These are phyloP conservation scores for Atherinomorus stipes DNA, from an alignment of 2,113 vertebrate genomes.

Conservation along the genomic window DNA sequence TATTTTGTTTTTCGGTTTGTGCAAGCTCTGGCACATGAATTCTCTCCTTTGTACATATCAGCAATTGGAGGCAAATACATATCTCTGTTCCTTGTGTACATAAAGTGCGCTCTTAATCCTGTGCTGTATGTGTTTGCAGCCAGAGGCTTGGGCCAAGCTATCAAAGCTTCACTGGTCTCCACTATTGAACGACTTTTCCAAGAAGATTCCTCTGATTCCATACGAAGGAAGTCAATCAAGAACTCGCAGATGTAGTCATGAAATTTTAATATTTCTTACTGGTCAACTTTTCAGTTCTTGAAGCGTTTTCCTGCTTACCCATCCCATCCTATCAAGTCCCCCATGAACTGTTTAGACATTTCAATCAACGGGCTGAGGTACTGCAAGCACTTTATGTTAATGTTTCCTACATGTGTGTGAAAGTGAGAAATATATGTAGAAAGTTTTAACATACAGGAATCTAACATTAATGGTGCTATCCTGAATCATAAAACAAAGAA, in stretches of 20 bases:
- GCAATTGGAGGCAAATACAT: not conserved
- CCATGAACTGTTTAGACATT: not conserved
- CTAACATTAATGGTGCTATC: not conserved
- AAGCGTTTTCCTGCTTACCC: not conserved
- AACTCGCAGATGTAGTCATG: conserved; percentile 71
- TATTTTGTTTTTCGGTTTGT: conserved; percentile 83
- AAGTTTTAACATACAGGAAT: not conserved
- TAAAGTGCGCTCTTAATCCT: conserved; percentile 82
- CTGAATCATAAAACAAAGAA: not conserved
- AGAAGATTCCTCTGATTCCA: conserved; percentile 77
- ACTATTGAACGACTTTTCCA: conserved; percentile 81
- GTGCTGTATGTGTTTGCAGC: conserved; percentile 84
- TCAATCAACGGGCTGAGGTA: not conserved
- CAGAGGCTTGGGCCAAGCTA: conserved; percentile 73
- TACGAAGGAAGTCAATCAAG: conserved; percentile 77
- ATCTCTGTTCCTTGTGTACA: conserved; percentile 81
- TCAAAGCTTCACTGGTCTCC: conserved; percentile 78
- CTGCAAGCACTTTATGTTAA: not conserved
- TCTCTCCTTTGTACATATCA: rapidly evolving
- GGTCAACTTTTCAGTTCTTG: not conserved
- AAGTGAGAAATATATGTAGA: not conserved
- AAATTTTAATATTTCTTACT: not conserved
- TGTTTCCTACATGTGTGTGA: not conserved
- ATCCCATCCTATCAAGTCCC: too few species aligned
- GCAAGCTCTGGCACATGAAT: conserved; percentile 5